Conservation (phyloP, 2,797 vertebrate genomes). For the Takifugu rubripes region DNA sequence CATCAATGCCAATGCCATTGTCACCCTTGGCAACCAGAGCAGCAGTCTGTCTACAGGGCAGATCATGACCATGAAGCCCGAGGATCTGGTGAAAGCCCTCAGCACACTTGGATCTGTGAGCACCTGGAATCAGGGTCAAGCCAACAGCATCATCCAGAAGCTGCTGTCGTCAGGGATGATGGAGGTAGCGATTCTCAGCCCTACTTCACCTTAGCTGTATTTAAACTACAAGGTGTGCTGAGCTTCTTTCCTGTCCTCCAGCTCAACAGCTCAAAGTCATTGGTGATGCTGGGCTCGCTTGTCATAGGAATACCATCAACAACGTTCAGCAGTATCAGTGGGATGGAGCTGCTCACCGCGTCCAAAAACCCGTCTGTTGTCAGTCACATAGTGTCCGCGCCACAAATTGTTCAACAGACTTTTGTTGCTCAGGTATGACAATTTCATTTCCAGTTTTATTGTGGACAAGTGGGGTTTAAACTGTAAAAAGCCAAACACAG, state of each 20-base stretch:
- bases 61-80: constrained; percentile 28
- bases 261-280: constrained; percentile 22
- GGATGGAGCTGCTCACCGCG: constrained; percentile 31
- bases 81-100: constrained; percentile 27
- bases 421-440: constrained; percentile 65
- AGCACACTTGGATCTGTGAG: constrained; percentile 30
- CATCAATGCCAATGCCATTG: constrained; percentile 29
- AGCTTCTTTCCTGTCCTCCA: constrained; percentile 26
- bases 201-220: not conserved
- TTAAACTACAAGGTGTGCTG: not conserved
- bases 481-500: not conserved
- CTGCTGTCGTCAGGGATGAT: constrained; percentile 42
- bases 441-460: not conserved
- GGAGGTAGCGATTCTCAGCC: constrained; percentile 46
- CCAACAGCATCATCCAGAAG: constrained; percentile 47
- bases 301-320: constrained; percentile 54
- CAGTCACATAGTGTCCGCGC: constrained; percentile 27
- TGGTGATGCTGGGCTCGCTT: constrained; percentile 63
- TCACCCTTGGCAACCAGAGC: constrained; percentile 55
- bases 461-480: not conserved
- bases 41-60: constrained; percentile 53
- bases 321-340: constrained; percentile 13
- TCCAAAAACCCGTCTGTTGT: constrained; percentile 41
- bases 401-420: constrained; percentile 43
- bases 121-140: constrained; percentile 69